Evolutionary conservation across 1,140 invertebrate species (phyloP).

Genomic region (Ceratitis capitata): DNA sequence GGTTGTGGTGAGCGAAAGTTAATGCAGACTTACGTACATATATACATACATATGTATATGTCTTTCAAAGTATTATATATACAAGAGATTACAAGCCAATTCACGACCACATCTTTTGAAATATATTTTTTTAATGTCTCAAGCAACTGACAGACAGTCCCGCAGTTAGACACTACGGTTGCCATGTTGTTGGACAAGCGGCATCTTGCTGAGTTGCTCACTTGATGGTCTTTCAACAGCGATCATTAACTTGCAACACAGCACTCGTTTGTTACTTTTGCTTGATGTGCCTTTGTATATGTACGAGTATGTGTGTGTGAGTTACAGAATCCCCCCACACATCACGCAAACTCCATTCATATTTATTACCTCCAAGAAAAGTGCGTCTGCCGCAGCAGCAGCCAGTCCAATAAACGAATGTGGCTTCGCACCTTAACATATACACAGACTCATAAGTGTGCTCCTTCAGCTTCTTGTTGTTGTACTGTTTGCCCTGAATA

Average conservation of each 20-base stretch:
- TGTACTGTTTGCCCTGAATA: constrained; percentile 54
- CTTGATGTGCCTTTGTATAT: neutral
- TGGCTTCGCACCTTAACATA: neutral
- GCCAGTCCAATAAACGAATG: neutral
- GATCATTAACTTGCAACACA: constrained; percentile 16
- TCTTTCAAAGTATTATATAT: no score
- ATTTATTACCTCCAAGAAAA: constrained; percentile 19
- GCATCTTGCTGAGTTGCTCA: neutral
- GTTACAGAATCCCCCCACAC: neutral
- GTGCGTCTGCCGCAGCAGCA: neutral
- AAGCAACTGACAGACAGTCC: neutral
- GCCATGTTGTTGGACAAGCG: neutral
- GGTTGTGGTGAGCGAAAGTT: neutral
- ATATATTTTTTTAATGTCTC: neutral
- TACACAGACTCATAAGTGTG: neutral
- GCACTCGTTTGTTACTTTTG: neutral
- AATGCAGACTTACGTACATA: neutral
- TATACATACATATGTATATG: neutral
- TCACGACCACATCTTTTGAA: neutral
- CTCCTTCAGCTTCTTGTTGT: neutral
- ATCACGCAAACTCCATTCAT: neutral
- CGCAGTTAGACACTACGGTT: no score
- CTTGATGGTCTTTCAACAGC: neutral
- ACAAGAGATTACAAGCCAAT: neutral
- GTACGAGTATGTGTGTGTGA: neutral